Evolutionary conservation across 2,888 invertebrate species (phyloP), one percentile per base, ranked within the genome.

Genomic region (Diachrysia chrysitis): DNA sequence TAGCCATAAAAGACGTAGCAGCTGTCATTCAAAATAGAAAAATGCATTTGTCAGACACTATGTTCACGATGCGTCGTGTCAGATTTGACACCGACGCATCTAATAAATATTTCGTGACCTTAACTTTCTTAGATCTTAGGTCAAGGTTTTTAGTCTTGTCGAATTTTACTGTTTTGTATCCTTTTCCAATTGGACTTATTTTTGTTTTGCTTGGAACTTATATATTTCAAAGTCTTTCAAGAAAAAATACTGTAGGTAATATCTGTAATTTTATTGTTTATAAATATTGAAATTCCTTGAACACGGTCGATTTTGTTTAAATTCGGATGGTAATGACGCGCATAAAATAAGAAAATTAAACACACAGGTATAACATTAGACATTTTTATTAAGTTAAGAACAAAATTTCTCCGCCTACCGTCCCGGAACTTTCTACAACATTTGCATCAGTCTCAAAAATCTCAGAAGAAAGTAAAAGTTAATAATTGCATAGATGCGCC

Each of bases 381-480:
- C 61, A 62, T 25, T 73, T 54, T 65, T 76, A 63, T 66, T 63
- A 63, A 67, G 14, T 57, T 58, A n/a, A 68, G 37, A 58, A 57
- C 58, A 55, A 58, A 76, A 73, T 76, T 76, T 76, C 73, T 86
- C 89, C 89, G 73, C 76, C 81, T 81, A 84, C 87, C 80, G 83
- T 32, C 32, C 82, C 85, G 79, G 73, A 83, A 88, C 91, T 92
- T 91, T 92, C 91, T 76, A 74, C 67, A 79, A 84, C 86, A 87
- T 87, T 85, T 86, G 84, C 85, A 85, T 86, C 82, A 80, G 79
- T 79, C 69, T 71, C 66, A 69, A 76, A 84, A 83, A 77, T 69
- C 74, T 76, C 71, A 66, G 74, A 77, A 73, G 84, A 90, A 91
- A 90, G 90, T 90, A 90, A 91, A 91, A 91, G 90, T 91, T 85